Conservation (phyloP, 2,797 vertebrate genomes). For the Mastacembelus armatus region DNA sequence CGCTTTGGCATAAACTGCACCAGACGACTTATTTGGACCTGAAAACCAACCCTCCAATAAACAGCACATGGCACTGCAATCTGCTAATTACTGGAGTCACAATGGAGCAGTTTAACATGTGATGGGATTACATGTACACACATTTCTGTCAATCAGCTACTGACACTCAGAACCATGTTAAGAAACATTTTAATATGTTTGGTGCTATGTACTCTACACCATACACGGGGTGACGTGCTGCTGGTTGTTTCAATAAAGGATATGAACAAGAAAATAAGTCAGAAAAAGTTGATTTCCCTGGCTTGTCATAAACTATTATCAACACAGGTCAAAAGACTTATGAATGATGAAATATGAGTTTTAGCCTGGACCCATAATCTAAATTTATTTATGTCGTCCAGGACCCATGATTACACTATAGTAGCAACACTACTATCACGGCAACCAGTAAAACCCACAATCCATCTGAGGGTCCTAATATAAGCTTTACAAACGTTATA, state of each 20-base stretch:
- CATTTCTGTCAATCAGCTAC: slow-evolving; percentile 48
- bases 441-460: slow-evolving; percentile 46
- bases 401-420: slow-evolving; percentile 37
- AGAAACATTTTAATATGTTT: slow-evolving; percentile 19
- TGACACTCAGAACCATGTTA: slow-evolving; percentile 31
- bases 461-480: slow-evolving; percentile 37
- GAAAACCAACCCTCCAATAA: slow-evolving; percentile 55
- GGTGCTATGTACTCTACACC: slow-evolving; percentile 26
- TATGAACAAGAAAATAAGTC: slow-evolving; percentile 18
- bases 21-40: slow-evolving; percentile 52
- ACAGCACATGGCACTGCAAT: slow-evolving; percentile 71
- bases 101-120: slow-evolving; percentile 58
- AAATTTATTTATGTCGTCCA: slow-evolving; percentile 30
- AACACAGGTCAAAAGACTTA: slow-evolving; percentile 48
- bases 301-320: slow-evolving; percentile 50
- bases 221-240: slow-evolving; percentile 54
- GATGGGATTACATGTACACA: slow-evolving; percentile 62
- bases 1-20: slow-evolving; percentile 81
- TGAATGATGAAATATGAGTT: slow-evolving; percentile 48
- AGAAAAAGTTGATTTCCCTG: slow-evolving; percentile 51
- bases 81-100: slow-evolving; percentile 50
- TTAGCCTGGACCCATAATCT: slow-evolving; percentile 42
- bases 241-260: slow-evolving; percentile 61
- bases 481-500: slow-evolving; percentile 40
- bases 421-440: slow-evolving; percentile 37